Conservation (phyloP, 2,113 vertebrate genomes). For the Hippocampus abdominalis region DNA sequence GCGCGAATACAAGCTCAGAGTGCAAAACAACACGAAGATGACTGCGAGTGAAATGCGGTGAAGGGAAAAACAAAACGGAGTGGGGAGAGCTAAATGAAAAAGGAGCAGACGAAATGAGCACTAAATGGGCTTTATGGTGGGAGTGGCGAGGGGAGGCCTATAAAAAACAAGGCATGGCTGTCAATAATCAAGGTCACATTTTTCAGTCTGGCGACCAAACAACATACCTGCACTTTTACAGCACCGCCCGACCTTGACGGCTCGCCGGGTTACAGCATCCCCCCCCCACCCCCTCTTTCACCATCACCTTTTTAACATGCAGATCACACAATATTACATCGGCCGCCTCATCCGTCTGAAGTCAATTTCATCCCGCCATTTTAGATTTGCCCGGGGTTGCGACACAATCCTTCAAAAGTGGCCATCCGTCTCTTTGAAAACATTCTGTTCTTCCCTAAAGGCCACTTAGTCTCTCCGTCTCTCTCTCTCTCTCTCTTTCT, state of each 20-base stretch:
- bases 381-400: constrained; percentile 68
- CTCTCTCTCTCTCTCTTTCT: not conserved
- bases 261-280: constrained; percentile 57
- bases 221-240: constrained; percentile 68
- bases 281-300: constrained; percentile 18
- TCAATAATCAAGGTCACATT: constrained; percentile 74
- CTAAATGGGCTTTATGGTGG: constrained; percentile 2
- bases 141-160: constrained; percentile 37
- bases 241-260: constrained; percentile 66
- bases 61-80: not conserved
- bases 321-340: constrained; percentile 74
- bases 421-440: constrained; percentile 71
- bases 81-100: not conserved
- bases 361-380: constrained; percentile 75
- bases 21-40: not conserved
- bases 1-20: not conserved
- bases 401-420: constrained; percentile 72
- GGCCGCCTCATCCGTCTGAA: constrained; percentile 70
- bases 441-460: constrained; percentile 65
- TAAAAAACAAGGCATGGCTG: constrained; percentile 67
- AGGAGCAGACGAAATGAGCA: not conserved
- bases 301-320: constrained; percentile 64
- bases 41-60: not conserved
- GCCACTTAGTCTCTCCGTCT: constrained; percentile 49
- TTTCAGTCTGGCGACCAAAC: constrained; percentile 69